Evolutionary conservation across 1,140 invertebrate genomes (phyloP).

Genomic region (Palaemon carinicauda): DNA sequence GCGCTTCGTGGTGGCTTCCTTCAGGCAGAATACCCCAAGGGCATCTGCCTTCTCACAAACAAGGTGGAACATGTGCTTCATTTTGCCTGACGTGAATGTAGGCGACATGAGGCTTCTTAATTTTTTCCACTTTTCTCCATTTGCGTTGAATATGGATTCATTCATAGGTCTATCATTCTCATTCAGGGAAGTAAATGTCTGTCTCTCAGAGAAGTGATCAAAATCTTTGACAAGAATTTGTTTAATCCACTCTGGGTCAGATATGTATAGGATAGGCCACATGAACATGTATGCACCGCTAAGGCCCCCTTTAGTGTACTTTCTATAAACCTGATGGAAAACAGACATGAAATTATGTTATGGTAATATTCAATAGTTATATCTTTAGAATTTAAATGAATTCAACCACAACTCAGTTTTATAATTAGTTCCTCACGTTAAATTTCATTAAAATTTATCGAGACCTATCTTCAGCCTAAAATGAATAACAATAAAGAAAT

Average conservation of each 20-base stretch:
- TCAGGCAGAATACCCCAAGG: constrained; percentile 11
- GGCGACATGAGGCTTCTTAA: constrained; percentile 49
- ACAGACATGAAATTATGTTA: background rate
- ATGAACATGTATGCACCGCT: background rate
- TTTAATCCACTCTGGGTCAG: background rate
- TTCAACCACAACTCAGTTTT: too few species aligned
- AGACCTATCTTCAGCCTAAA: too few species aligned
- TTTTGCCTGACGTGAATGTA: constrained; percentile 59
- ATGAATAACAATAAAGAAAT: too few species aligned
- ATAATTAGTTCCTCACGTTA: background rate
- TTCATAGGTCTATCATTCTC: background rate
- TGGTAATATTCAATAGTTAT: too few species aligned
- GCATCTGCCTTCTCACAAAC: constrained; percentile 16
- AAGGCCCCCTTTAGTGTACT: background rate
- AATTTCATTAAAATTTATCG: too few species aligned
- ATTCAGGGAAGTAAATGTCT: background rate
- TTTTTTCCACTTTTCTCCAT: constrained; percentile 47
- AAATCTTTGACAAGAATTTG: constrained; percentile 8
- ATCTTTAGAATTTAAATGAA: too few species aligned
- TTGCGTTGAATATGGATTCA: constrained; percentile 12
- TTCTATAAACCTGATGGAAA: background rate
- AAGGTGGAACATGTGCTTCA: constrained; percentile 42
- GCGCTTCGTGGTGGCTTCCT: constrained; percentile 27
- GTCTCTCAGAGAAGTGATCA: background rate
- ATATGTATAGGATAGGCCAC: background rate